A percentile compares a stretch with the other conserved stretches of the same genome.
Conservation (phyloP, 2,797 vertebrate species). For the Acanthurus tractus region DNA sequence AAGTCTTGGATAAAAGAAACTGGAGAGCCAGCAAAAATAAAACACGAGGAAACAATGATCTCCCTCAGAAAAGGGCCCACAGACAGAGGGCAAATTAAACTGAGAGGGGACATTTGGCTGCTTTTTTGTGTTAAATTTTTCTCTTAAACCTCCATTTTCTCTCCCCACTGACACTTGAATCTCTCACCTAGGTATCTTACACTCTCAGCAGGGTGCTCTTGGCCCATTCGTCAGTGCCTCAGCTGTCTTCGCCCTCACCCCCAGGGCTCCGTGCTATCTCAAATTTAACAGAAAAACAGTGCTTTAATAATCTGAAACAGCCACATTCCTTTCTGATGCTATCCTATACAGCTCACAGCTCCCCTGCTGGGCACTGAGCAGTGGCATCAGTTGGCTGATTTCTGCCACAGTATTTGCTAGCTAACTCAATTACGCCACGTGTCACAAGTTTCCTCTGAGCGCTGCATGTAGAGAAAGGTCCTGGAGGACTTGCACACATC, state of each 20-base stretch:
- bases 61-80: constrained; percentile 42
- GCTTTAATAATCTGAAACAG: constrained; percentile 71
- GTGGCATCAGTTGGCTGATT: constrained; percentile 57
- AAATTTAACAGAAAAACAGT: constrained; percentile 73
- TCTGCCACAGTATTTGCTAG: constrained; percentile 59
- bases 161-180: constrained; percentile 60
- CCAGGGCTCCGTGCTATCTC: constrained; percentile 54
- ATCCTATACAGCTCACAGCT: constrained; percentile 45
- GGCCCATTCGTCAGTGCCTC: constrained; percentile 68
- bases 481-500: constrained; percentile 66
- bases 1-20: constrained; percentile 54
- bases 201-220: constrained; percentile 70
- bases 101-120: constrained; percentile 46
- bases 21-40: constrained; percentile 61
- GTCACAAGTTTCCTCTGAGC: constrained; percentile 72
- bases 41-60: constrained; percentile 66
- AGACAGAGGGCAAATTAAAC: constrained; percentile 61
- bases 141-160: constrained; percentile 55
- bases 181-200: constrained; percentile 65
- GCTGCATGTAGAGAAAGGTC: constrained; percentile 70
- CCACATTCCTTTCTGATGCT: constrained; percentile 51
- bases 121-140: constrained; percentile 54
- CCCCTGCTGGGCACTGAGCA: constrained; percentile 55
- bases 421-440: constrained; percentile 79
- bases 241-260: constrained; percentile 53